Percentiles rank a stretch among this genome's conserved stretches.
These are phyloP conservation scores for Carduelis carduelis DNA, from an alignment of 2,797 vertebrate species.

Conservation along the genomic window DNA sequence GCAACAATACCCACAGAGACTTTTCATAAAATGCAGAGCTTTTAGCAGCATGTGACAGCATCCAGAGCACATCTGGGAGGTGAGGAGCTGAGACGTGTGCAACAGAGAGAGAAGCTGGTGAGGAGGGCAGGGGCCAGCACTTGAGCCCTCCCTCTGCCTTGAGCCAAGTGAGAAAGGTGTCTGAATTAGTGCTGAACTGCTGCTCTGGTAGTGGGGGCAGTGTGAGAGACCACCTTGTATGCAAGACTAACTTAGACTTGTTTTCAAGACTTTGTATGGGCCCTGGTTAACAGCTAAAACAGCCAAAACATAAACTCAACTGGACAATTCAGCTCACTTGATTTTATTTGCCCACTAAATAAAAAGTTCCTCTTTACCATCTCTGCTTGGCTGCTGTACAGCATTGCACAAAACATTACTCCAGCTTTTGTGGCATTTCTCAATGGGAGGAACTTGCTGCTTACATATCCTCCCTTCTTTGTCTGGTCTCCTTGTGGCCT, in stretches of 20 bases:
- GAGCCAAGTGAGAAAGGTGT: neutral
- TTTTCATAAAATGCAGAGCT: neutral
- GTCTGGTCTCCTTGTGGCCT: rapidly evolving
- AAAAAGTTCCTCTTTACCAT: neutral
- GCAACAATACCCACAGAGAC: neutral
- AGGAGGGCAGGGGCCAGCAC: neutral
- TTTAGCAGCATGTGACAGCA: neutral
- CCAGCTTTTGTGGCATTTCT: neutral
- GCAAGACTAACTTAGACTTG: neutral
- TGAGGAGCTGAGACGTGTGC: neutral
- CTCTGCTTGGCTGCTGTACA: neutral
- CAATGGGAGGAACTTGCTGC: neutral
- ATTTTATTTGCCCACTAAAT: neutral
- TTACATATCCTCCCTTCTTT: neutral
- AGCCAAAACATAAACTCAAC: neutral
- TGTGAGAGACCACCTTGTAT: neutral
- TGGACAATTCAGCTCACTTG: neutral
- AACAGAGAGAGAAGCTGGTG: neutral
- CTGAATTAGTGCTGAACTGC: neutral
- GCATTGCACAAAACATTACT: neutral
- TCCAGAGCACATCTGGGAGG: neutral
- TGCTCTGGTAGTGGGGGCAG: neutral
- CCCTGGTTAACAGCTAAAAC: neutral
- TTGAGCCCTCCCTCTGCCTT: neutral
- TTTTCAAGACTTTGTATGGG: neutral